These are phyloP conservation scores for Ficedula albicollis DNA, from an alignment of 2,797 vertebrate species.

Conservation along the genomic window DNA sequence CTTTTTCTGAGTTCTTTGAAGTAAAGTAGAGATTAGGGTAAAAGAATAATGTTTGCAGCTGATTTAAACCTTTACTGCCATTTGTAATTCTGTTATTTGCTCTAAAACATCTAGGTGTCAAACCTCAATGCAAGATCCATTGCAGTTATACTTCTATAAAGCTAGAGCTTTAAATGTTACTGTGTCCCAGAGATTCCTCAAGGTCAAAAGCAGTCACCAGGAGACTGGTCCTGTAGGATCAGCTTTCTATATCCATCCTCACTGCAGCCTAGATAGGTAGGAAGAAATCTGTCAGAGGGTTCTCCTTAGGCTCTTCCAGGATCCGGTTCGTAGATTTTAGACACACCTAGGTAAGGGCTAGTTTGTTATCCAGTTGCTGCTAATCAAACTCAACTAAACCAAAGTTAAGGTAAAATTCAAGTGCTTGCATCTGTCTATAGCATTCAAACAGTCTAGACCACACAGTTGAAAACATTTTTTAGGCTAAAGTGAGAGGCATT, in stretches of 20 bases:
- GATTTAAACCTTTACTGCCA: not conserved
- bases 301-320: not conserved
- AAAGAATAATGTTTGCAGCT: not conserved
- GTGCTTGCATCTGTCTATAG: not conserved
- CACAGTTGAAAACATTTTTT: not conserved
- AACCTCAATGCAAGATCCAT: not conserved
- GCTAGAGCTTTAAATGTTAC: not conserved
- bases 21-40: not conserved
- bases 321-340: not conserved
- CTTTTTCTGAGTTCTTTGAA: not conserved
- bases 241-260: fast-evolving
- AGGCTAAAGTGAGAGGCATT: not conserved
- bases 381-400: not conserved
- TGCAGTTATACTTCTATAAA: not conserved
- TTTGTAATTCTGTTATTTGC: not conserved
- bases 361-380: not conserved
- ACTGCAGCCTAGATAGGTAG: not conserved
- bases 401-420: not conserved
- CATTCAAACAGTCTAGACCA: not conserved
- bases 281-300: not conserved
- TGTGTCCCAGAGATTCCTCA: not conserved
- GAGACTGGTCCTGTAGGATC: not conserved
- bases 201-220: not conserved
- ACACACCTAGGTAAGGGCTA: not conserved
- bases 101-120: not conserved